Conservation (phyloP, 2,888 invertebrate species). For the Anaspis maculata region DNA sequence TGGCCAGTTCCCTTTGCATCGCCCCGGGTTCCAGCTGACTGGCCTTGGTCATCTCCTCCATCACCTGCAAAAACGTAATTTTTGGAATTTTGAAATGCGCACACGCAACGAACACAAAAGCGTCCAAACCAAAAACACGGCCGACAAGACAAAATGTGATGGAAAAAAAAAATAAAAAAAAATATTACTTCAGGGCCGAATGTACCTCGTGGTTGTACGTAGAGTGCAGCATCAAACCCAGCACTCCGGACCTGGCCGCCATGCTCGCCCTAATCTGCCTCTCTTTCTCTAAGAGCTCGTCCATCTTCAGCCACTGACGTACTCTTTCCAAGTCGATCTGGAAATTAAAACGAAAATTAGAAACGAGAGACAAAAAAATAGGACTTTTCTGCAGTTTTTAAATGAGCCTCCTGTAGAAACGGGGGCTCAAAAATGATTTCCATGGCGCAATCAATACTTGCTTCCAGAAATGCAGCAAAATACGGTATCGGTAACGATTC, state of each 20-base stretch:
- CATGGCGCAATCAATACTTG: too few species aligned
- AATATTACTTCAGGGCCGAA: too few species aligned
- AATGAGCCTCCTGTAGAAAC: not conserved
- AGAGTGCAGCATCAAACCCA: conserved; percentile 93
- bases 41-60: conserved; percentile 60
- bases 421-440: not conserved
- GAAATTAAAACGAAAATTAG: conserved; percentile 4
- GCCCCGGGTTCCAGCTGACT: conserved; percentile 44
- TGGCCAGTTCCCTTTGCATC: conserved; percentile 43
- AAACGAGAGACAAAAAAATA: conserved; percentile 1
- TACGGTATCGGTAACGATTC: too few species aligned
- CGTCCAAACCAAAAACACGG: too few species aligned
- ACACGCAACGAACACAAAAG: too few species aligned
- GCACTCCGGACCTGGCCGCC: conserved; percentile 78
- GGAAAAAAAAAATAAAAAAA: too few species aligned
- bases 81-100: too few species aligned
- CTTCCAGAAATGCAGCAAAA: too few species aligned
- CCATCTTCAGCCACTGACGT: conserved; percentile 85
- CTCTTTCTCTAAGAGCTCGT: conserved; percentile 91
- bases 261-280: conserved; percentile 68
- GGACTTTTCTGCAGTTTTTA: not conserved
- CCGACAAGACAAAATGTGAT: too few species aligned
- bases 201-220: conserved; percentile 93
- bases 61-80: too few species aligned
- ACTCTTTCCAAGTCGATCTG: conserved; percentile 91